Evolutionary conservation across 2,888 invertebrate species (phyloP), one percentile per base, ranked within the genome.

Genomic region (Chymomyza procnemis): DNA sequence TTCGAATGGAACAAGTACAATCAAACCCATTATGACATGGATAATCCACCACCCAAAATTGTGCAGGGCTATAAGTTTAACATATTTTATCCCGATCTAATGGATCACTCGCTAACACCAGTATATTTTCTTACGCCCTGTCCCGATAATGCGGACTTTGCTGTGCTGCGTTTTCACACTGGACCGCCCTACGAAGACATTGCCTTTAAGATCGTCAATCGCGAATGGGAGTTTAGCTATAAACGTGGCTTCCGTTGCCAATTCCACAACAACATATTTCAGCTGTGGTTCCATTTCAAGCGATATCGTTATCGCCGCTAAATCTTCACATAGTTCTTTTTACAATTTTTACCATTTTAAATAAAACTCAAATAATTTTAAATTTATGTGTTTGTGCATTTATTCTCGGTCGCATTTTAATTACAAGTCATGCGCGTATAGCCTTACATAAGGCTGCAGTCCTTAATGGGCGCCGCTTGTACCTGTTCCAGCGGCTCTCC

Each of bases 1-100:
- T 99, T 99, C 92, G 99, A 99, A 89, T 99, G 99, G 99, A 99
- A 99, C 92, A 99, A 99, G 91, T 99, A 99, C 92, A 99, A 99
- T 92, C 99, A 99, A 92, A 99, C 99, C 1, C 99, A 99, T 92
- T 99, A 99, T 91, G 99, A 99, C 91, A 98, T 99, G 96, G 99
- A 99, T 91, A 99, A 99, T 92, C 99, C 99, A 61, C 99, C 99
- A 8, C 99, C 99, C 0, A 99, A 99, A 92, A 99, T 99, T 88
- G 99, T 99, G 0, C 99, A 99, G 92, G 99, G 99, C 6, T 99
- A 99, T 93, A 99, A 99, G 91, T 99, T 99, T 92, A 99, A 99
- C 92, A 99, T 99, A 82, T 99, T 99, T 92, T 99, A 99, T 92
- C 99, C 99, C 0, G 99, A 99, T 92, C 93, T 99, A 71, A 98